Evolutionary conservation across 2,113 vertebrate genomes (phyloP), one percentile per base, ranked within the genome.

Genomic region (Pantherophis guttatus): DNA sequence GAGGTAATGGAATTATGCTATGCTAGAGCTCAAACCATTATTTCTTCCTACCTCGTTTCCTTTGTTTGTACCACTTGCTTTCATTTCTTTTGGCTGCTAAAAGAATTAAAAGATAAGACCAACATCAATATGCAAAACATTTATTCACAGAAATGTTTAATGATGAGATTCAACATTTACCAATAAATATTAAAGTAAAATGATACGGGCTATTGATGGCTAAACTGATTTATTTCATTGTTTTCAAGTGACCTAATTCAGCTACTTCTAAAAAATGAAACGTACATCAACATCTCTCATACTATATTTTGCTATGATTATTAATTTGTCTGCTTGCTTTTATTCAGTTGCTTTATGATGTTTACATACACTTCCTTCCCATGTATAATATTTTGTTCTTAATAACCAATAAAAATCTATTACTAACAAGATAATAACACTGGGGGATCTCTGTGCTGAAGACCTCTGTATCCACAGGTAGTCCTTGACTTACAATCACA

Each of bases 31-130:
- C 1, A 3, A 44, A 48, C 11, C 26, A 54, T 15, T 39, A 4
- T 52, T 58, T 90, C 9, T 44, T 95, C 97, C 90, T 96, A 99
- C 99, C 99, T 99, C 99, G 54, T 98, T 99, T 95, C 99, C 99
- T 97, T 99, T 99, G 95, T 97, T 98, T 94, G 98, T 98, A 26
- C 98, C 97, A 13, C 98, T 98, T 70, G 98, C 98, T 96, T 99
- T 99, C 98, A 98, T 98, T 97, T 99, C 99, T 97, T 99, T 99
- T 26, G 99, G 98, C 97, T 99, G 99, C 99, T 99, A 97, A 95
- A 93, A 92, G 94, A 97, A 88, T 95, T 91, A 97, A 96, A 97
- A 95, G 39, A 52, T 33, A 81, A 93, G 70, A 62, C 13, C 5
- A 95, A 29, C 33, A 95, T 95, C 97, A 81, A 81, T 81, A 81